Conservation (phyloP, 2,888 invertebrate genomes). For the Hermodice carunculata region DNA sequence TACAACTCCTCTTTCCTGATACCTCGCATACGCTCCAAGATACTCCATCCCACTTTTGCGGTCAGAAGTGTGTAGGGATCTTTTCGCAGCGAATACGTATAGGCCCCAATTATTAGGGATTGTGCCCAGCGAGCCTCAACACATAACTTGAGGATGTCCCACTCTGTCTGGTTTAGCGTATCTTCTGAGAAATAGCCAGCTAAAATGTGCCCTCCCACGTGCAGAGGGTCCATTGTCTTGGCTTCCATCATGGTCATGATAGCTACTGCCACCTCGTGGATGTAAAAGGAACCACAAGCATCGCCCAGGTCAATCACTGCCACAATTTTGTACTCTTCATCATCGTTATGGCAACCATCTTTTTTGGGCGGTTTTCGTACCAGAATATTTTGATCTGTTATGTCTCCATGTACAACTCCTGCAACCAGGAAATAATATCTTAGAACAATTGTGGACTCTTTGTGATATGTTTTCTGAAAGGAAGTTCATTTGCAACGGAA, state of each 20-base stretch:
- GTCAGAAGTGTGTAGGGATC: conserved; percentile 86
- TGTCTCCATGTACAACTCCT: conserved; percentile 87
- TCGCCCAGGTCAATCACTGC: conserved; percentile 92
- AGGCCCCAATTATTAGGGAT: conserved; percentile 85
- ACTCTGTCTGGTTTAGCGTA: conserved; percentile 77
- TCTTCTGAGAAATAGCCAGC: conserved; percentile 81
- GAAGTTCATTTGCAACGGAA: too few species aligned
- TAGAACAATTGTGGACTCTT: too few species aligned
- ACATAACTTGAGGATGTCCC: conserved; percentile 78
- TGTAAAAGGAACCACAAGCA: conserved; percentile 77
- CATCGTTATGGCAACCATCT: too few species aligned
- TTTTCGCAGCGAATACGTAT: conserved; percentile 78
- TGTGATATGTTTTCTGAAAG: too few species aligned
- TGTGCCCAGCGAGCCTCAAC: conserved; percentile 86
- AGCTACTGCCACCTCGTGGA: conserved; percentile 88
- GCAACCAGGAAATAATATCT: conserved; percentile 17
- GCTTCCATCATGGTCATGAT: conserved; percentile 83
- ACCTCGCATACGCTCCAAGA: conserved; percentile 51
- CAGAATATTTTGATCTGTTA: conserved; percentile 91
- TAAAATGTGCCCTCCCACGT: conserved; percentile 74
- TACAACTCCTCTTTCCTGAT: conserved; percentile 42
- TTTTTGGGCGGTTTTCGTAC: conserved; percentile 70
- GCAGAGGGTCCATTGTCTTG: conserved; percentile 72
- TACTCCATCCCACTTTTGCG: conserved; percentile 54
- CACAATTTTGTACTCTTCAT: conserved; percentile 74